Base-by-base conservation (phyloP, 2,113 vertebrate species). In the Dendrocopos noguchii region DNA sequence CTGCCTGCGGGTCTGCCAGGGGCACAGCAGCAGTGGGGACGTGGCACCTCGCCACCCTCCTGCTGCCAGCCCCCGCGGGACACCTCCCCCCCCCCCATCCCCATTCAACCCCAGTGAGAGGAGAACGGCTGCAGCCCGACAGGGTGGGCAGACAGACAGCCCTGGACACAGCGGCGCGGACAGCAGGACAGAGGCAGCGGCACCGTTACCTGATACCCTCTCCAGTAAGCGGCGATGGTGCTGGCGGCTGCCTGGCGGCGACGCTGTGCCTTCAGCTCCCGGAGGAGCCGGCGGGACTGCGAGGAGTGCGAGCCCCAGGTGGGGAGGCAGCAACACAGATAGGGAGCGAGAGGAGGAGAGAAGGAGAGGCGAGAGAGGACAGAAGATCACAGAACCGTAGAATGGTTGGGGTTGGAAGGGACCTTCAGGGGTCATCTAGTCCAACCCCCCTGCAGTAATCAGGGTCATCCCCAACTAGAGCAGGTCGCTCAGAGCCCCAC, bases 1-100 rank as follows among this genome's bases (percentile, higher is more conserved):
- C 21, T 29, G 53, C 95, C 90, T 98, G 84, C 98, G 97, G 5
- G 74, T 95, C 98, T 98, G 96, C 15, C 80, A 1, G 77, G 28
- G 57, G 27, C 2, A 28, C 13, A 0, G 39, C 64, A 10, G 83
- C 0, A 0, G 27, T 12, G 65, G 60, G 75, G 63, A 55, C 3
- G 3, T 1, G 0, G 3, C 31, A 5, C 52, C 17, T 12, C 5
- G 0, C 39, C 53, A 3, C 25, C 55, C 25, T 10, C 56, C 27
- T 1, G 0, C 42, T 6, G 8, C 59, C 63, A 20, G 22, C 29
- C 27, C 36, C 56, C 3, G 1, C 0, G 7, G 31, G 17, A 60
- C 24, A 21, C 21, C 47, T 21, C 21, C 47, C 21, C 47, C 47
- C 21, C 50, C 33, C n/a, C 42, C 4, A 0, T 31, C 34, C 64